Evolutionary conservation across 1,140 invertebrate genomes (phyloP).

Genomic region (Oncopodura yosiiana): DNA sequence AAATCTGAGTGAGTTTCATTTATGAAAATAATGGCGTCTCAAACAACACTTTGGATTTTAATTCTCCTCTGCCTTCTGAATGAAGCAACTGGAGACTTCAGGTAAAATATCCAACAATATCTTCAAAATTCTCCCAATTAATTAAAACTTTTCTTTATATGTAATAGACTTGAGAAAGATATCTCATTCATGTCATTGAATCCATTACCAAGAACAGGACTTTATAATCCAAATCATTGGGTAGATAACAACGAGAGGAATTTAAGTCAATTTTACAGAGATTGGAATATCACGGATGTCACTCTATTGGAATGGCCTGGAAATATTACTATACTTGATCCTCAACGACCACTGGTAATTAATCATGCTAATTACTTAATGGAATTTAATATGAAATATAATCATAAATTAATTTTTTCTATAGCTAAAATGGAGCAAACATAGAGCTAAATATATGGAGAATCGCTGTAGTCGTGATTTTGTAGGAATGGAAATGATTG

Average conservation of each 20-base stretch:
- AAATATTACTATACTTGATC: slow-evolving; percentile 20
- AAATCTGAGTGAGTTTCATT: no score
- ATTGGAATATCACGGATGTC: slow-evolving; percentile 18
- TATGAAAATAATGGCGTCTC: no score
- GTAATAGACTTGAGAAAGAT: background rate
- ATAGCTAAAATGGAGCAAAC: slow-evolving; percentile 21
- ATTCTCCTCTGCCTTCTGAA: background rate
- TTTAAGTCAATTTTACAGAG: slow-evolving; percentile 17
- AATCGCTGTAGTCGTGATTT: slow-evolving; percentile 11
- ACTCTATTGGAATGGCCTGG: slow-evolving; percentile 30
- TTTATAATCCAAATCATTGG: background rate
- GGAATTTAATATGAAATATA: background rate
- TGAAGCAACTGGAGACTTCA: background rate
- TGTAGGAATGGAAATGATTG: slow-evolving; percentile 17
- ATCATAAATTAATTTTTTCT: background rate
- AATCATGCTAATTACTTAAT: background rate
- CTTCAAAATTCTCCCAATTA: no score
- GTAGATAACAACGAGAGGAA: slow-evolving; percentile 25
- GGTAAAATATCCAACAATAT: no score
- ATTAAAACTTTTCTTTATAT: no score
- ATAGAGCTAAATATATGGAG: slow-evolving; percentile 14
- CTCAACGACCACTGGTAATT: slow-evolving; percentile 17
- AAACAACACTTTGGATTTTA: no score
- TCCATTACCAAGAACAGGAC: background rate
- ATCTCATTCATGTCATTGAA: slow-evolving; percentile 7